Percentiles rank a stretch among this genome's conserved stretches.
These are phyloP conservation scores for Drosophila ercepeae DNA, from an alignment of 1,140 invertebrate genomes.

Conservation along the genomic window DNA sequence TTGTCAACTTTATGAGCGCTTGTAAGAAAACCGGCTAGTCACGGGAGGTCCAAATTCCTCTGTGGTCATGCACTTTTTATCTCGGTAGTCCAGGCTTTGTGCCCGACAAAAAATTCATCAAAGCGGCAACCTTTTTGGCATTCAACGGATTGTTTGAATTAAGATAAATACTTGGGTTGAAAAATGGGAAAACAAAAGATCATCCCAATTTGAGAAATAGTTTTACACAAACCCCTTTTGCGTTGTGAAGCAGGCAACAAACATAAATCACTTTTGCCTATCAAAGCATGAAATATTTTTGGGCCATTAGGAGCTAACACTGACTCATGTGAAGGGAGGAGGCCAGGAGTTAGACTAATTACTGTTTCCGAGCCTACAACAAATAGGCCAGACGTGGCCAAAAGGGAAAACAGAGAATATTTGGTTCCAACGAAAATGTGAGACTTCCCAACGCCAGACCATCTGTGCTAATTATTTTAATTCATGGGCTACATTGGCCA, in stretches of 20 bases:
- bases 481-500: constrained; percentile 20
- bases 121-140: constrained; percentile 37
- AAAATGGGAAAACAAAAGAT: constrained; percentile 13
- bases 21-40: constrained; percentile 20
- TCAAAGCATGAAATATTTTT: constrained; percentile 11
- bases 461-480: constrained; percentile 60
- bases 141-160: constrained; percentile 20
- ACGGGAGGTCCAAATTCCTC: constrained; percentile 19
- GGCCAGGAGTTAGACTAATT: constrained; percentile 55
- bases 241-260: not conserved
- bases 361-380: constrained; percentile 17
- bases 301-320: not conserved
- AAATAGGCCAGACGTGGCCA: constrained; percentile 24
- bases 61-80: constrained; percentile 32
- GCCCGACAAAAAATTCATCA: constrained; percentile 48
- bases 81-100: constrained; percentile 7
- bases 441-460: constrained; percentile 21
- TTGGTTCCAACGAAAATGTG: constrained; percentile 3
- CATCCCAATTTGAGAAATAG: constrained; percentile 8
- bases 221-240: not conserved
- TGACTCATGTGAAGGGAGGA: not conserved
- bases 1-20: constrained; percentile 36
- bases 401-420: constrained; percentile 14
- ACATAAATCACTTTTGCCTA: constrained; percentile 48
- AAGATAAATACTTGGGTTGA: constrained; percentile 6